These are phyloP conservation scores for Chrosomus eos DNA, from an alignment of 2,797 vertebrate species.

Conservation along the genomic window DNA sequence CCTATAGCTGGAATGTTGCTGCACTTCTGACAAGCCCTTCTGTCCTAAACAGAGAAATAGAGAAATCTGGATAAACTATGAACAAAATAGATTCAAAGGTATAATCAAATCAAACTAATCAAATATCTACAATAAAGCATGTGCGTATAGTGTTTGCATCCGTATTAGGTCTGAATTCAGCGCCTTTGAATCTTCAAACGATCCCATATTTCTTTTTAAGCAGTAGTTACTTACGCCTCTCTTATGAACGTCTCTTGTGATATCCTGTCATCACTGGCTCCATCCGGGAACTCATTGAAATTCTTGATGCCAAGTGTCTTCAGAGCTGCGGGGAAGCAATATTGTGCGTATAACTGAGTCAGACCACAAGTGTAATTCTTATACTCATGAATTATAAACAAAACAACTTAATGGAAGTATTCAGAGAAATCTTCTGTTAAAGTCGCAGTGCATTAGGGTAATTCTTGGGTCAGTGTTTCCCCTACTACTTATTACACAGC, in stretches of 20 bases:
- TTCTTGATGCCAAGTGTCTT: constrained; percentile 72
- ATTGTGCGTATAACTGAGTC: background rate
- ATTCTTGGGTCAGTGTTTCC: background rate
- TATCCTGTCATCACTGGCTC: constrained; percentile 73
- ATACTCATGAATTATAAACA: background rate
- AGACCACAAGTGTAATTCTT: background rate
- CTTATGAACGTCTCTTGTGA: constrained; percentile 73
- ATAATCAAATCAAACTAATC: constrained; percentile 1
- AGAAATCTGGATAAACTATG: background rate
- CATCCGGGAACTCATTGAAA: constrained; percentile 73
- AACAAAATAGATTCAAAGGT: background rate
- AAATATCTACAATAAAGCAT: background rate
- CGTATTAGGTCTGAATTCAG: background rate
- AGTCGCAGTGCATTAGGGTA: background rate
- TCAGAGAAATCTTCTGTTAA: background rate
- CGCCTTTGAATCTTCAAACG: background rate
- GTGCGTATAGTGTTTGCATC: background rate
- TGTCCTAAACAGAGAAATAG: constrained; percentile 65
- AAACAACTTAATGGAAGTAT: background rate
- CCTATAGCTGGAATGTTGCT: constrained; percentile 63
- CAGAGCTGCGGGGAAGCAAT: constrained; percentile 67
- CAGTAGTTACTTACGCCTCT: constrained; percentile 73
- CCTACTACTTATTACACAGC: background rate
- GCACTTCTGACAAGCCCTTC: constrained; percentile 67
- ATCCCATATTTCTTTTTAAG: background rate